Base-by-base conservation (phyloP, 1,140 invertebrate species). In the Drosophila ercepeae region DNA sequence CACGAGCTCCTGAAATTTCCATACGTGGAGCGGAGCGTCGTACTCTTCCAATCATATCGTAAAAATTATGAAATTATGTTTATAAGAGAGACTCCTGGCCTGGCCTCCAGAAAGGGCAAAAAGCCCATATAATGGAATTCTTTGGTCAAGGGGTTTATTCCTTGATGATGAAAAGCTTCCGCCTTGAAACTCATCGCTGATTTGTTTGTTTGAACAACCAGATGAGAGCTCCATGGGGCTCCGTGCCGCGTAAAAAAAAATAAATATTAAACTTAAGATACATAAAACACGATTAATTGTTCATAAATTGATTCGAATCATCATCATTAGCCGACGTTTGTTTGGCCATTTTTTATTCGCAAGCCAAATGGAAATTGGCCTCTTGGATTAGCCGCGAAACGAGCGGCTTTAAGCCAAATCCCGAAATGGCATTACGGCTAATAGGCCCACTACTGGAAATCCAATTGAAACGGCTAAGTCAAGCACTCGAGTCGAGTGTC, bases 61-160 rank as follows among this genome's bases (percentile, higher is more conserved):
- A 79, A 78, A 84, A 79, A 76, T 76, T 72, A 84, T 76, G 54
- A 76, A 84, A 79, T 84, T 69, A 84, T 84, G 67, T 76, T 75
- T 54, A 53, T 45, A 27, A 39, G 16, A 39, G 16, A 34, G 44
- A 5, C 36, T 39, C 36, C 36, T 6, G 14, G 29, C 42, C 29
- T 16, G 21, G 8, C n/a, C n/a, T n/a, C n/a, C n/a, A 3, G 8
- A 34, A 34, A 36, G 16, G 19, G n/a, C 16, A 1, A 21, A 68
- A 16, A 41, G 19, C 7, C 23, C 9, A 11, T 21, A 50, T 42
- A 71, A 50, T 34, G 19, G 45, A 63, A 65, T 61, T 57, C 34
- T 52, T 34, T 50, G 54, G 23, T 4, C 18, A 52, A 75, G 64
- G 57, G 68, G 45, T 78, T 59, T 84, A 53, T 67, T 52, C 54